Conservation (phyloP, 2,113 vertebrate species). For the Neolamprologus caudopunctatus region DNA sequence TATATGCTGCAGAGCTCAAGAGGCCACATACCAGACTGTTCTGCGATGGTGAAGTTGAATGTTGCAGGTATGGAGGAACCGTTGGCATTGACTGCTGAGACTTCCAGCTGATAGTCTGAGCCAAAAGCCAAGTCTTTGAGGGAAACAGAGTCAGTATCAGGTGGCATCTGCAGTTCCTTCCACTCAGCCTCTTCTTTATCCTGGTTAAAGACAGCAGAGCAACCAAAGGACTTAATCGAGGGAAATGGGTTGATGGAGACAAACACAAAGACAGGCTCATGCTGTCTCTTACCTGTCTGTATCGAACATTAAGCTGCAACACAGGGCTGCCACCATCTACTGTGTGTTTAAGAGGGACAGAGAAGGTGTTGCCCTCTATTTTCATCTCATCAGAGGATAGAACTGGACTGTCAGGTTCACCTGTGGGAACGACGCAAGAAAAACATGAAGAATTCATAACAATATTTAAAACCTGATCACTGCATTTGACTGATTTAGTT, state of each 20-base stretch:
- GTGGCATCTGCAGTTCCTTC: slow-evolving; percentile 29
- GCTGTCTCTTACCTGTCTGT: slow-evolving; percentile 41
- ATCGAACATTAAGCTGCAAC: slow-evolving; percentile 44
- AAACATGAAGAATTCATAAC: not conserved
- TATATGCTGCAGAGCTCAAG: too few species aligned
- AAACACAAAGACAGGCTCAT: not conserved
- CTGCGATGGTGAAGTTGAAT: slow-evolving; percentile 57
- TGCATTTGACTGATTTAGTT: not conserved
- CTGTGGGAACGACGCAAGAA: slow-evolving; percentile 14
- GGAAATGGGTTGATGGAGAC: not conserved
- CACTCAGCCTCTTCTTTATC: slow-evolving; percentile 43
- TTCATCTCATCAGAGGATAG: slow-evolving; percentile 20
- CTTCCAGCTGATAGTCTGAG: slow-evolving; percentile 59
- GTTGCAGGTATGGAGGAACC: slow-evolving; percentile 52
- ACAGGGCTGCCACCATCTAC: slow-evolving; percentile 42
- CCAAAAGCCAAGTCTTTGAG: slow-evolving; percentile 57
- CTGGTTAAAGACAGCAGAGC: slow-evolving; percentile 6
- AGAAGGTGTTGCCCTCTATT: slow-evolving; percentile 49
- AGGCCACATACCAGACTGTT: slow-evolving; percentile 28
- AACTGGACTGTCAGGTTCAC: slow-evolving; percentile 66
- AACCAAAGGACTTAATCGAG: not conserved
- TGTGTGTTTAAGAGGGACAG: slow-evolving; percentile 47
- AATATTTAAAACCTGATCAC: not conserved
- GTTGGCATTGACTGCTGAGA: slow-evolving; percentile 59
- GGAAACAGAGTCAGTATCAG: slow-evolving; percentile 7